Conservation (phyloP, 2,113 vertebrate species). For the Mugil cephalus region DNA sequence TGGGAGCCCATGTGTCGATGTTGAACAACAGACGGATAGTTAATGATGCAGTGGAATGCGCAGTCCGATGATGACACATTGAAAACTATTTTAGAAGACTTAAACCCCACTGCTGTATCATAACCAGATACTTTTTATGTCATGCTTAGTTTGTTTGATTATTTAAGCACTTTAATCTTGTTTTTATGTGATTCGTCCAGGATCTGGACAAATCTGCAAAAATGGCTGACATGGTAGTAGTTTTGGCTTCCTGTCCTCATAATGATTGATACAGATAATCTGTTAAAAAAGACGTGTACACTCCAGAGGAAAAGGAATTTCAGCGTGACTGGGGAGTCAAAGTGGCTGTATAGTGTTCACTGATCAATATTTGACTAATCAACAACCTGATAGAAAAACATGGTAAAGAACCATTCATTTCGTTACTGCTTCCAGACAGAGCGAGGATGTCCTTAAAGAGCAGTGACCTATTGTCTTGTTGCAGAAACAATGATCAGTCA, state of each 20-base stretch:
- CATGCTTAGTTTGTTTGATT: not conserved
- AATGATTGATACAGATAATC: no score
- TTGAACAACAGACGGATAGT: slow-evolving; percentile 34
- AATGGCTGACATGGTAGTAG: not conserved
- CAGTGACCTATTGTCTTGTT: no score
- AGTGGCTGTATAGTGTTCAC: no score
- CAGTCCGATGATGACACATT: slow-evolving; percentile 16
- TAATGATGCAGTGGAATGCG: slow-evolving; percentile 41
- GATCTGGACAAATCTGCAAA: not conserved
- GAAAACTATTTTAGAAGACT: not conserved
- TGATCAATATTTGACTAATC: no score
- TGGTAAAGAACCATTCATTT: no score
- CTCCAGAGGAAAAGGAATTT: no score
- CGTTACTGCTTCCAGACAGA: no score
- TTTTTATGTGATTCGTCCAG: not conserved
- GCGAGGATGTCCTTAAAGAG: no score
- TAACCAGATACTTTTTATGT: not conserved
- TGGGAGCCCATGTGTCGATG: slow-evolving; percentile 29
- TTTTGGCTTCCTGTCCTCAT: not conserved
- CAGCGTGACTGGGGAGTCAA: no score
- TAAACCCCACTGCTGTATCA: slow-evolving; percentile 1
- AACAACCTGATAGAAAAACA: no score
- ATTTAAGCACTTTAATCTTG: not conserved
- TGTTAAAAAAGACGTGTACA: no score
- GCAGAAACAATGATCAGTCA: no score